Percentiles rank a stretch among this genome's conserved stretches.
Evolutionary conservation across 2,888 invertebrate species (phyloP).

Genomic region (Pheosia gnoma): DNA sequence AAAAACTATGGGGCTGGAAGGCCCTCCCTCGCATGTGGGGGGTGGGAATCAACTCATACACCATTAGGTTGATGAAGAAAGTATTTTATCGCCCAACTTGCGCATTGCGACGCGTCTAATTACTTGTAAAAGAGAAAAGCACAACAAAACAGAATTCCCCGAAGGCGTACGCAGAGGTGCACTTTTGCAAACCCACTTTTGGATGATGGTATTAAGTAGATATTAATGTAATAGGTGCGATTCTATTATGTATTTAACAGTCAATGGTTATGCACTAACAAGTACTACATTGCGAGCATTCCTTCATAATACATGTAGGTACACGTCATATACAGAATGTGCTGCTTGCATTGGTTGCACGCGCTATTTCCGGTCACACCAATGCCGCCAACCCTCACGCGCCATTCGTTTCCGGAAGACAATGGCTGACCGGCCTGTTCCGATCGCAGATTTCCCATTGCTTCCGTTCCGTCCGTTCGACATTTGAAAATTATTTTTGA

Average conservation of each 20-base stretch:
- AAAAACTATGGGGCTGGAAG: slow-evolving; percentile 45
- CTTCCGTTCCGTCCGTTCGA: slow-evolving; percentile 52
- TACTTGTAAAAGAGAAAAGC: slow-evolving; percentile 35
- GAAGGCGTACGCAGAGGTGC: not conserved
- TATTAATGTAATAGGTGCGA: too few species aligned
- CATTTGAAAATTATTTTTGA: slow-evolving; percentile 35
- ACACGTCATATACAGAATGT: not conserved
- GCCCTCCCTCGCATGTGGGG: slow-evolving; percentile 25
- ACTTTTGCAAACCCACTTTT: not conserved
- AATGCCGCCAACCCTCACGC: slow-evolving; percentile 61
- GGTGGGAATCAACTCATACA: slow-evolving; percentile 48
- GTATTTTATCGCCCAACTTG: slow-evolving; percentile 59
- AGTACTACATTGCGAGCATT: not conserved
- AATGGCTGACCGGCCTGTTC: slow-evolving; percentile 70
- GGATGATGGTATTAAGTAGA: not conserved
- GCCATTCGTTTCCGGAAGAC: slow-evolving; percentile 79
- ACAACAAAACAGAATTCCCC: not conserved
- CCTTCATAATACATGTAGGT: not conserved
- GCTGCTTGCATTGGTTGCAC: slow-evolving; percentile 55
- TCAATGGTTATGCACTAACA: not conserved
- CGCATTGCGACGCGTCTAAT: slow-evolving; percentile 51
- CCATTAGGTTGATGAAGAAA: slow-evolving; percentile 71
- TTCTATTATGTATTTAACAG: too few species aligned
- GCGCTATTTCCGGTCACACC: slow-evolving; percentile 67
- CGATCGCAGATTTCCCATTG: slow-evolving; percentile 66